Conservation (phyloP, 1,140 invertebrate genomes). For the Mamestra configurata region DNA sequence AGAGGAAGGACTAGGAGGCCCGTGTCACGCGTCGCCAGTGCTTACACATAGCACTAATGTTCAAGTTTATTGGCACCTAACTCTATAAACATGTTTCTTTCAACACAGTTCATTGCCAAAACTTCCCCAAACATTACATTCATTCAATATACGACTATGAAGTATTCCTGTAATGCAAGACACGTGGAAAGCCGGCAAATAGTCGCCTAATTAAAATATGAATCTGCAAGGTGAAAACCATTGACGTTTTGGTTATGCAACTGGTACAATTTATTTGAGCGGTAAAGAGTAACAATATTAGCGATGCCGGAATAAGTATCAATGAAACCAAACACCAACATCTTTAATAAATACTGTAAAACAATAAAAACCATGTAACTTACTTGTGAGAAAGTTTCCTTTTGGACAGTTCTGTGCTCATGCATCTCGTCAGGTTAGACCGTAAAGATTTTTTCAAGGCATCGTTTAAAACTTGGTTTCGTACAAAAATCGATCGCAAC, state of each 20-base stretch:
- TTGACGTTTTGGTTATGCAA: slow-evolving; percentile 86
- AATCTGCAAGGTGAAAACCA: slow-evolving; percentile 65
- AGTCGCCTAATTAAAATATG: slow-evolving; percentile 53
- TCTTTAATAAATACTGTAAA: background rate
- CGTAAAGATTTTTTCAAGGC: slow-evolving; percentile 88
- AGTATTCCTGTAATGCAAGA: background rate
- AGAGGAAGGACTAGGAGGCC: too few relatives aligned
- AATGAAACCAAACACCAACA: slow-evolving; percentile 7
- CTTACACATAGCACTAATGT: background rate
- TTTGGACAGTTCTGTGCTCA: slow-evolving; percentile 89
- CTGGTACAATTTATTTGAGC: slow-evolving; percentile 60
- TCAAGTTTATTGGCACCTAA: background rate
- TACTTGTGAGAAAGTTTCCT: slow-evolving; percentile 90
- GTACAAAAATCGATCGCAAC: slow-evolving; percentile 90
- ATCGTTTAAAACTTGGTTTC: slow-evolving; percentile 90
- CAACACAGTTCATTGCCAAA: background rate
- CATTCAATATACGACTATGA: background rate
- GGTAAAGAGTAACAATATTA: slow-evolving; percentile 48
- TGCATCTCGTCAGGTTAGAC: slow-evolving; percentile 88
- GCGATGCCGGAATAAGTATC: background rate
- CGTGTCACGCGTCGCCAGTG: background rate
- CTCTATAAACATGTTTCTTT: background rate
- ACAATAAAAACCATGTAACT: slow-evolving; percentile 60
- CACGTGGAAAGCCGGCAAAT: slow-evolving; percentile 60
- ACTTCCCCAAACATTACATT: background rate